Evolutionary conservation across 1,140 invertebrate genomes (phyloP), one percentile per base, ranked within the genome.

Genomic region (Drosophila arawakana): DNA sequence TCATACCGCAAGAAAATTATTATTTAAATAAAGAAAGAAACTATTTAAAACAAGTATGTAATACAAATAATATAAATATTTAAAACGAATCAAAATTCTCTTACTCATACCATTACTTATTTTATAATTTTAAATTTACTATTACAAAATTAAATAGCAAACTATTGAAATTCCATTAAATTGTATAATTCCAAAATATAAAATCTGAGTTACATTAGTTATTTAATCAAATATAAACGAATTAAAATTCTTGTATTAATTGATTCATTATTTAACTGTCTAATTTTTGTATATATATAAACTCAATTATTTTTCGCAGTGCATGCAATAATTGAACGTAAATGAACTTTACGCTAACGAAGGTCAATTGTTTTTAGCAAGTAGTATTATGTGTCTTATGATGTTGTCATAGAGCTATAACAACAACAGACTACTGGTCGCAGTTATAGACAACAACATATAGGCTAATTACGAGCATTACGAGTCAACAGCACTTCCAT

Each of bases 291-390:
- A 43, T 13, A n/a, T 13, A n/a, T 3, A 13, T 11, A 13, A 15
- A 15, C 15, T 15, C 15, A 15, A 43, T 34, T 21, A 3, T 13
- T 62, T 54, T 13, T 62, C 10, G 37, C 13, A 61, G 57, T 61
- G 55, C 73, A 67, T 81, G 69, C 69, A 76, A 85, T 67, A 61
- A 78, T 68, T 74, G 52, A 80, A 73, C 49, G 72, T 59, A 82
- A 61, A 73, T 83, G 81, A 83, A 83, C 81, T 83, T 83, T 83
- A 67, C 44, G 79, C 77, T 76, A 80, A 77, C 80, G 82, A 85
- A 85, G 82, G 82, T 88, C 82, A 85, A 73, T 83, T 84, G 81
- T 58, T 66, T 80, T 65, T 75, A 60, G 58, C 74, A 59, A 63
- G 65, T 69, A 43, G 71, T 69, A 43, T 73, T 52, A 54, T 73